Conservation (phyloP, 2,888 invertebrate genomes). For the Laspeyria flexula region DNA sequence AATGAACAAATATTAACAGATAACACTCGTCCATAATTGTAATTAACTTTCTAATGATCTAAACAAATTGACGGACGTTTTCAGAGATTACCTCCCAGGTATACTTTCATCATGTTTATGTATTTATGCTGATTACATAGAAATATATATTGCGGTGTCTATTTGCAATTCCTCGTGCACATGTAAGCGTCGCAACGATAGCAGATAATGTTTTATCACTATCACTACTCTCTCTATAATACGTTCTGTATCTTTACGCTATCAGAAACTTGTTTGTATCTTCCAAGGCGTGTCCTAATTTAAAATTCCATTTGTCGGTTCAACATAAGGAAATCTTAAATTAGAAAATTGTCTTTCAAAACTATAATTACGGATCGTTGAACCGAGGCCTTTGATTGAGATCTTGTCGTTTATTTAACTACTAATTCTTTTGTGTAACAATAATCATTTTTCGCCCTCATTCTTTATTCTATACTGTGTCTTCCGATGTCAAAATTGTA, state of each 20-base stretch:
- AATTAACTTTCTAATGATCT: constrained; percentile 36
- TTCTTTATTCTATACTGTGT: not conserved
- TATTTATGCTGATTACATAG: constrained; percentile 36
- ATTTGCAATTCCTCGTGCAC: constrained; percentile 21
- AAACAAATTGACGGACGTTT: constrained; percentile 33
- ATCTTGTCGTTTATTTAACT: constrained; percentile 30
- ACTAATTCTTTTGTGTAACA: constrained; percentile 16
- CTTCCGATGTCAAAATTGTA: not conserved
- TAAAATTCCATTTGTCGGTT: constrained; percentile 32
- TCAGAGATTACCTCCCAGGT: constrained; percentile 30
- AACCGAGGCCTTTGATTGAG: constrained; percentile 36
- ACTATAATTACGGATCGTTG: constrained; percentile 45
- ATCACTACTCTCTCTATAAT: constrained; percentile 16
- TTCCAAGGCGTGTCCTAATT: constrained; percentile 30
- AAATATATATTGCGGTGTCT: constrained; percentile 27
- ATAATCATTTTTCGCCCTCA: constrained; percentile 23
- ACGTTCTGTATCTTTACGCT: constrained; percentile 13
- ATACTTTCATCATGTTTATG: constrained; percentile 40
- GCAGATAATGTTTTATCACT: constrained; percentile 21
- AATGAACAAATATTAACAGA: constrained; percentile 21
- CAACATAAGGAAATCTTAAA: constrained; percentile 33
- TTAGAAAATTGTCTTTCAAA: constrained; percentile 43
- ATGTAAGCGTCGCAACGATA: constrained; percentile 16
- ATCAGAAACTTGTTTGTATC: constrained; percentile 34
- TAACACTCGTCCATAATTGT: constrained; percentile 25